Conservation (phyloP, 2,888 invertebrate species). For the Tetramorium bicarinatum region DNA sequence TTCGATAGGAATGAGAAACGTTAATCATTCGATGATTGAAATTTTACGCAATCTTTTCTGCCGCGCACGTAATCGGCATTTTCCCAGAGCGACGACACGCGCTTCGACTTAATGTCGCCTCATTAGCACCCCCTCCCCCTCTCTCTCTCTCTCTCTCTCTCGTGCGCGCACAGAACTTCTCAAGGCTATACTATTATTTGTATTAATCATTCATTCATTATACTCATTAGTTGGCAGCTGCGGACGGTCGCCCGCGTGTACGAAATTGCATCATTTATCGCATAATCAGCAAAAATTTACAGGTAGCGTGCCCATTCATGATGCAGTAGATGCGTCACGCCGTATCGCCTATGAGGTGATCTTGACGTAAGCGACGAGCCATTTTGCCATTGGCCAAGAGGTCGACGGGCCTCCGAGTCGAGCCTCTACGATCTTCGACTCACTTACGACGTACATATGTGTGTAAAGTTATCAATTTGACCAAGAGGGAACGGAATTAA, state of each 20-base stretch:
- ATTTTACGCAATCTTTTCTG: no score
- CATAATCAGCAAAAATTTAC: not conserved
- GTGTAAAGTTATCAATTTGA: not conserved
- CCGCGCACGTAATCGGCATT: no score
- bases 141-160: no score
- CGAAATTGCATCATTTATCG: not conserved
- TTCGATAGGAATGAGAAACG: no score
- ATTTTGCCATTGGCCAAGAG: constrained; percentile 75
- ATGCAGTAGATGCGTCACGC: not conserved
- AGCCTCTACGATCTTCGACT: constrained; percentile 73
- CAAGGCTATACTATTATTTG: not conserved
- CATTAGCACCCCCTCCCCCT: not conserved
- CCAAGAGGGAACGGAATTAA: not conserved
- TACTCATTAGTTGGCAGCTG: not conserved
- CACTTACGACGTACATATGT: constrained; percentile 49
- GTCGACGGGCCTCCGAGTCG: constrained; percentile 80
- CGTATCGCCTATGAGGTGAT: constrained; percentile 26
- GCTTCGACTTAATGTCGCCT: not conserved
- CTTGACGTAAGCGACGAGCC: constrained; percentile 31
- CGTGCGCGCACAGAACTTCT: not conserved
- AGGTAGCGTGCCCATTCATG: not conserved
- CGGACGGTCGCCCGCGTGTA: not conserved
- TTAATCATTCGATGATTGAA: no score
- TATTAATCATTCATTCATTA: not conserved
- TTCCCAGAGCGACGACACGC: no score